A percentile compares a stretch with the other conserved stretches of the same genome.
Evolutionary conservation across 1,140 invertebrate genomes (phyloP).

Genomic region (Drosophila leontia): DNA sequence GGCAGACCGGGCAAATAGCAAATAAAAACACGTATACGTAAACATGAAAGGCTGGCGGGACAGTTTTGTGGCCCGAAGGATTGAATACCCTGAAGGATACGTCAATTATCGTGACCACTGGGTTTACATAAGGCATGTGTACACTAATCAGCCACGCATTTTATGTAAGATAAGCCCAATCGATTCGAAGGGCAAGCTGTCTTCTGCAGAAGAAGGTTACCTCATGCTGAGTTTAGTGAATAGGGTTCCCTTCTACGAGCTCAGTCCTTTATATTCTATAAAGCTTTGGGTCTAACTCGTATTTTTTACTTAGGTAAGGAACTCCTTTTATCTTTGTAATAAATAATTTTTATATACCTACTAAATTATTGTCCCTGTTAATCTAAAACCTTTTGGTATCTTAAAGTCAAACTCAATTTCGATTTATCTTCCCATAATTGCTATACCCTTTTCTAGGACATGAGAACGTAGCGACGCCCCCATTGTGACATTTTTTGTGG

Average conservation of each 20-base stretch:
- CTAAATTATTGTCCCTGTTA: neutral
- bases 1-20: conserved; percentile 28
- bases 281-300: neutral
- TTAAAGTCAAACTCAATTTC: neutral
- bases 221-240: conserved; percentile 9
- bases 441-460: conserved; percentile 6
- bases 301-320: neutral
- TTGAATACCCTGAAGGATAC: conserved; percentile 37
- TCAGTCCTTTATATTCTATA: neutral
- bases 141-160: conserved; percentile 1
- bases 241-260: neutral
- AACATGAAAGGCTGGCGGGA: conserved; percentile 9
- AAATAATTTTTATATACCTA: neutral
- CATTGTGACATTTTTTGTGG: conserved; percentile 21
- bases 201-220: conserved; percentile 6
- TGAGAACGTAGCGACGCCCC: conserved; percentile 8
- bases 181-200: conserved; percentile 2
- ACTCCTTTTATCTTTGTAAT: neutral
- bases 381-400: neutral
- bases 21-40: conserved; percentile 35
- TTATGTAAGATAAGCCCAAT: conserved; percentile 33
- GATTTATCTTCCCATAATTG: conserved; percentile 9
- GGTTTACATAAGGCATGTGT: conserved; percentile 28
- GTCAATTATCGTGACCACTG: conserved; percentile 38
- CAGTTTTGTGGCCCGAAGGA: conserved; percentile 26